Evolutionary conservation across 2,888 invertebrate genomes (phyloP), one percentile per base, ranked within the genome.

Genomic region (Cerastis rubricosa): DNA sequence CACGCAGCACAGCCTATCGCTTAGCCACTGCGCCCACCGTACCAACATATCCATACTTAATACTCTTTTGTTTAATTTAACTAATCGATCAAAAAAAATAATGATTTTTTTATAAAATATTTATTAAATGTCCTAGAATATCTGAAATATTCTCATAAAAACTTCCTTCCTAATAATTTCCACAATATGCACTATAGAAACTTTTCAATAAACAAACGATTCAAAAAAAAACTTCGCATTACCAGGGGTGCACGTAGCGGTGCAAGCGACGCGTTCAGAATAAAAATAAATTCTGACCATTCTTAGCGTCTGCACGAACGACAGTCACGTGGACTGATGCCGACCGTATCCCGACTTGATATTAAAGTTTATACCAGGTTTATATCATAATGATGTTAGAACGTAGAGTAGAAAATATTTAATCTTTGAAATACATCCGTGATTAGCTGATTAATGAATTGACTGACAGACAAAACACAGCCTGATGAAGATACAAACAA

Each of bases 251-350:
- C 80, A 79, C 75, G 82, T 84, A 71, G 74, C 35, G 69, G 65
- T 29, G 65, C 49, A 25, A 45, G 51, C 64, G 47, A 40, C 57
- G 43, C 80, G 66, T 29, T 84, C 65, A 57, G 75, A 71, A 84
- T 84, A 84, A 35, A 82, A 71, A 84, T 84, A 84, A 35, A 82
- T 84, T 69, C 80, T 84, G 57, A 9, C 59, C 74, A 80, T 80
- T 75, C 75, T 51, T 40, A 25, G 40, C 59, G 29, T 22, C 66
- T 61, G 29, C 59, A 43, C 40, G 35, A 25, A 59, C 45, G 43
- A 35, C 47, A 59, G 79, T 66, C 71, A 82, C 74, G 71, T 68
- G 79, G 59, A 14, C 25, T 40, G 17, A 25, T 22, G 22, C 61
- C 65, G 8, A 45, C 61, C 14, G 43, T 65, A 54, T 47, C 14